These are phyloP conservation scores for Numenius arquata DNA, from an alignment of 2,113 vertebrate species.

Conservation along the genomic window DNA sequence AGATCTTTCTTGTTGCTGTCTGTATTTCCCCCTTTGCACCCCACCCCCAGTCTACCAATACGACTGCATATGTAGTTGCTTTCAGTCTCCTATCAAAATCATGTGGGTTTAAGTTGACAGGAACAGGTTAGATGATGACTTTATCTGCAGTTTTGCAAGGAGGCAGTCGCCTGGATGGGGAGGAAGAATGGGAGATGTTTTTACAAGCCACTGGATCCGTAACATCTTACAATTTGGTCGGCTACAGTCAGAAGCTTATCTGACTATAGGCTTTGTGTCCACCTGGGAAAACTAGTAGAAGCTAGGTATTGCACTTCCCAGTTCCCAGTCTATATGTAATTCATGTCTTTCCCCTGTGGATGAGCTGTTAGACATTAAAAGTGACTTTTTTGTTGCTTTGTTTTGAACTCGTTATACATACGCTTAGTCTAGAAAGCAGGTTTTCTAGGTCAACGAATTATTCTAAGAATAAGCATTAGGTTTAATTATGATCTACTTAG, in stretches of 20 bases:
- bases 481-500: constrained; percentile 40
- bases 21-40: neutral
- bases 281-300: neutral
- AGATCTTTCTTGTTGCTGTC: neutral
- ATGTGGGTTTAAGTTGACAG: neutral
- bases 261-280: neutral
- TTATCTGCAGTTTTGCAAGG: neutral
- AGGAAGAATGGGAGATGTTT: neutral
- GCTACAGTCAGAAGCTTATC: neutral
- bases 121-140: neutral
- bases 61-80: neutral
- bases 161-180: neutral
- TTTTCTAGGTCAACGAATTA: neutral
- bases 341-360: neutral
- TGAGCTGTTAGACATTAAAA: neutral
- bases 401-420: neutral
- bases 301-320: neutral
- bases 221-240: rapidly evolving
- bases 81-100: neutral
- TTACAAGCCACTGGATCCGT: neutral
- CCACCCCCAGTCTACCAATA: neutral
- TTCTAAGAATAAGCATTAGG: constrained; percentile 26
- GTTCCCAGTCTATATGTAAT: neutral
- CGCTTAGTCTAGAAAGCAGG: neutral
- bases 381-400: neutral